Evolutionary conservation across 2,113 vertebrate genomes (phyloP).

Genomic region (Pica pica): DNA sequence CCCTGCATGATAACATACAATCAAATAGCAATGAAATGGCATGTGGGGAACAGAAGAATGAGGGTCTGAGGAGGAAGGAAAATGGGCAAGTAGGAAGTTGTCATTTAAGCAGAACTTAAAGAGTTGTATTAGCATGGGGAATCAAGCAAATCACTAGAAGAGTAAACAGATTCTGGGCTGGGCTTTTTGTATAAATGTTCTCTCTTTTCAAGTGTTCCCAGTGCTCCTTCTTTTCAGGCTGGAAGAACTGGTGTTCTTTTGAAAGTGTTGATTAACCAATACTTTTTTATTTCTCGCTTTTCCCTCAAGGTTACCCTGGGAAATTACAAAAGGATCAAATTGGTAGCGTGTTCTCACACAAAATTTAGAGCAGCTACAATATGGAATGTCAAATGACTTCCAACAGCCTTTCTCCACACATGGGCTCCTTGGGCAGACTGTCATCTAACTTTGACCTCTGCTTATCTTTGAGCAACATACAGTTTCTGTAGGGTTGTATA

Average conservation of each 20-base stretch:
- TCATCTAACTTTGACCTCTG: neutral
- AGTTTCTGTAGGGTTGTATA: neutral
- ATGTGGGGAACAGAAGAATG: neutral
- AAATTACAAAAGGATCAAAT: constrained; percentile 38
- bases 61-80: constrained; percentile 11
- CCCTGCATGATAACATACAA: neutral
- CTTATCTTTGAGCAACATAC: neutral
- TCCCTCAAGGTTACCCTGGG: constrained; percentile 43
- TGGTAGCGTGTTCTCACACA: constrained; percentile 23
- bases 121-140: constrained; percentile 55
- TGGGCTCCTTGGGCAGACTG: neutral
- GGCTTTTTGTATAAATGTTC: constrained; percentile 63
- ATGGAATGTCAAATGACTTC: constrained; percentile 39
- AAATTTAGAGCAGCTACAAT: constrained; percentile 42
- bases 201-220: constrained; percentile 68
- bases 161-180: constrained; percentile 60
- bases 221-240: constrained; percentile 54
- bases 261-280: constrained; percentile 69
- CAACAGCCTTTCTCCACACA: neutral
- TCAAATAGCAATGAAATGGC: neutral
- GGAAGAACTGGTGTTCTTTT: constrained; percentile 60
- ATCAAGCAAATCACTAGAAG: constrained; percentile 59
- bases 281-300: constrained; percentile 50
- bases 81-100: constrained; percentile 27
- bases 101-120: constrained; percentile 52